A percentile compares a stretch with the other conserved stretches of the same genome.
These are phyloP conservation scores for Alectoris magna DNA, from an alignment of 2,797 vertebrate genomes.

Conservation along the genomic window DNA sequence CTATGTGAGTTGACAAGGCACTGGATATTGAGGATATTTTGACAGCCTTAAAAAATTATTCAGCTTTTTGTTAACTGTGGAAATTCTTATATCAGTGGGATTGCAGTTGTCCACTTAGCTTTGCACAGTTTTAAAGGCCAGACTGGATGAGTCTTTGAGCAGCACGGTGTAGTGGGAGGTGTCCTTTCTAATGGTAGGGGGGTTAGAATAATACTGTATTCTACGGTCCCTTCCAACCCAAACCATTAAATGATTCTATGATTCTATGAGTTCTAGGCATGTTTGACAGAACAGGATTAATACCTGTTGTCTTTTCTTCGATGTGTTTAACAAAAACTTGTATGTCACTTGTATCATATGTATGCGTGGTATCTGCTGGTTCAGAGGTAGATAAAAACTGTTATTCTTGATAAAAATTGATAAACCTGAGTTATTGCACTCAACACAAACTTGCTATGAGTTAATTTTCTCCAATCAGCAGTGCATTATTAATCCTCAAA, in stretches of 20 bases:
- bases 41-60: neutral
- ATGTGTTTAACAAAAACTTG: neutral
- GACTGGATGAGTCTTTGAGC: no score
- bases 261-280: neutral
- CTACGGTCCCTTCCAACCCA: no score
- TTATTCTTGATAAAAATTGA: no score
- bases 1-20: neutral
- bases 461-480: neutral
- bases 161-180: no score
- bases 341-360: neutral
- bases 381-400: neutral
- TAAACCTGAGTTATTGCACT: neutral
- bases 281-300: neutral
- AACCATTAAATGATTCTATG: no score
- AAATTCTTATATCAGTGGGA: neutral
- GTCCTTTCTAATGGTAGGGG: no score
- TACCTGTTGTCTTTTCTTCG: neutral
- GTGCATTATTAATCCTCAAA: neutral
- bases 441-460: neutral
- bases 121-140: neutral
- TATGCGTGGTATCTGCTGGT: neutral
- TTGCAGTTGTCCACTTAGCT: neutral
- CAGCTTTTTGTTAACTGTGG: neutral
- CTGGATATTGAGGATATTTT: neutral
- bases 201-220: no score